phyloP scores from a whole-genome alignment of 2,888 invertebrate species.

The Entomobrya proxima region DNA sequence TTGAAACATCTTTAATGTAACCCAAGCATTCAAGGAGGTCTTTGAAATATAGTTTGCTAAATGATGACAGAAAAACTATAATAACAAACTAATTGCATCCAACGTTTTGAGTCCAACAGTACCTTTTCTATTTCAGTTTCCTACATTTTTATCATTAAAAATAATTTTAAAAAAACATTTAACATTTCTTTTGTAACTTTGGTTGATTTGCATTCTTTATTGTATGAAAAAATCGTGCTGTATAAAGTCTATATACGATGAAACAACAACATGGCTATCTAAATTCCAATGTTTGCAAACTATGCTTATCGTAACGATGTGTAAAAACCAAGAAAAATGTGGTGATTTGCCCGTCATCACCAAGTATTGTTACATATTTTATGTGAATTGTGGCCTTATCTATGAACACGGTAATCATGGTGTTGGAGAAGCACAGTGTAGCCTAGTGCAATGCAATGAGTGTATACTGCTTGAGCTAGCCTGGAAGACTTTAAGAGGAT shows the following conservation, averaged over 20 bases:
- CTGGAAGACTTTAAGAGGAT: slow-evolving; percentile 37
- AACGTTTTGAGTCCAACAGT: no score
- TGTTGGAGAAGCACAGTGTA: neutral
- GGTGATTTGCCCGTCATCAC: neutral
- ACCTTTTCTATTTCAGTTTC: neutral
- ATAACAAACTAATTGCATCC: neutral
- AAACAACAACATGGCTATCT: slow-evolving; percentile 13
- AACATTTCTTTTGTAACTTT: neutral
- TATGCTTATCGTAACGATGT: slow-evolving; percentile 21
- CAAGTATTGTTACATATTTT: neutral
- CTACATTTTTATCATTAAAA: neutral
- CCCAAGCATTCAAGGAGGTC: neutral
- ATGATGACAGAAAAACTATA: neutral
- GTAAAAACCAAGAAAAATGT: neutral
- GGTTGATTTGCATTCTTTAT: neutral
- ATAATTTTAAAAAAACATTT: neutral
- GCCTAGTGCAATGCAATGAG: neutral
- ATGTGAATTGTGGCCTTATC: neutral
- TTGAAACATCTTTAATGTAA: neutral
- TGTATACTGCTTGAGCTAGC: neutral
- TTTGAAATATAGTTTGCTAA: neutral
- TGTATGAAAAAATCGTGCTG: neutral
- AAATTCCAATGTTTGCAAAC: slow-evolving; percentile 4
- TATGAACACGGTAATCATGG: neutral
- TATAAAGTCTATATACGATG: neutral